Conservation (phyloP, 2,888 invertebrate genomes). For the Clitarchus hookeri region DNA sequence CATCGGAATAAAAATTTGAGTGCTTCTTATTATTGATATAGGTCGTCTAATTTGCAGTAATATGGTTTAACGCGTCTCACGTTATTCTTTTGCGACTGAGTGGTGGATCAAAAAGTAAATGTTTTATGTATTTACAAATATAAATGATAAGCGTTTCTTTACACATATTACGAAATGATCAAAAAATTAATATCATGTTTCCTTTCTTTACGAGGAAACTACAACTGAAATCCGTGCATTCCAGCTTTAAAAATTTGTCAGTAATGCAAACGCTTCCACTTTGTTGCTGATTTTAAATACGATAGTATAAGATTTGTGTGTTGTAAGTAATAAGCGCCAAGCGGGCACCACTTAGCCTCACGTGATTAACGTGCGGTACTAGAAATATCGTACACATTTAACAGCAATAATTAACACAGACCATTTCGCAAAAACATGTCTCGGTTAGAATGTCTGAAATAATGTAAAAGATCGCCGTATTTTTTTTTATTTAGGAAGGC, state of each 20-base stretch:
- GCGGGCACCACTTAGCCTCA: background rate
- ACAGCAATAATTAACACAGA: constrained; percentile 2
- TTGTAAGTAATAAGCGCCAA: background rate
- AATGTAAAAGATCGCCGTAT: background rate
- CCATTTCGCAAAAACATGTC: background rate
- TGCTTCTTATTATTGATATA: too few relatives aligned
- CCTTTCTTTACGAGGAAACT: constrained; percentile 1
- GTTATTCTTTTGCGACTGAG: background rate
- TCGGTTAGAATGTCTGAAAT: background rate
- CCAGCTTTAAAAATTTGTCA: constrained; percentile 14
- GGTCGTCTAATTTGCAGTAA: background rate
- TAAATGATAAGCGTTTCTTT: background rate
- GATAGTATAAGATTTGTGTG: background rate
- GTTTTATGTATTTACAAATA: background rate
- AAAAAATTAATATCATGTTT: background rate
- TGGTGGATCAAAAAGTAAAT: constrained; percentile 1
- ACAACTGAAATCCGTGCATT: background rate
- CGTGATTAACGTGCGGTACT: background rate
- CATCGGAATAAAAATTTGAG: background rate
- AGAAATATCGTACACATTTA: background rate
- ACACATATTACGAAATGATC: background rate
- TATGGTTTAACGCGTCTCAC: background rate
- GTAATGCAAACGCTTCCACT: constrained; percentile 9
- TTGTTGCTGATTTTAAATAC: constrained; percentile 12
- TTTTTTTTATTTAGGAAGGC: background rate